These are phyloP conservation scores for Corydoras maculifer DNA, from an alignment of 2,113 vertebrate genomes.

Conservation along the genomic window DNA sequence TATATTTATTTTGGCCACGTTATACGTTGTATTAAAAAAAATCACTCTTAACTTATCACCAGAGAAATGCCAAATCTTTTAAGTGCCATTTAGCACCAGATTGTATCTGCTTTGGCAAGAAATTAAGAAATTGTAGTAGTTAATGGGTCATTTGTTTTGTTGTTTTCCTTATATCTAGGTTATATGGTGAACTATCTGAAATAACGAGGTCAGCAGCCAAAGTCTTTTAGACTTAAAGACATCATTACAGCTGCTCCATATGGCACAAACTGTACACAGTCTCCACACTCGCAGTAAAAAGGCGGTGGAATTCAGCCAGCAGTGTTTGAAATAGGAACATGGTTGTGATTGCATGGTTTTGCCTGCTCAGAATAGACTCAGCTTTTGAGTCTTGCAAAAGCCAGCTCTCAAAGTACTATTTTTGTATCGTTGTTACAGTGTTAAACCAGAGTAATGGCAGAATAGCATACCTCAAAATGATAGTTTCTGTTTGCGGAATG, in stretches of 20 bases:
- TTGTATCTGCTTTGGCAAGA: too few relatives aligned
- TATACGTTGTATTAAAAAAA: too few relatives aligned
- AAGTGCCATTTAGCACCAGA: too few relatives aligned
- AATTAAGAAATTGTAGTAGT: too few relatives aligned
- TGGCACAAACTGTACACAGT: slow-evolving; percentile 12
- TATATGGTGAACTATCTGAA: slow-evolving; percentile 21
- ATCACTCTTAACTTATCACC: too few relatives aligned
- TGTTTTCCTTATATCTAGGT: slow-evolving; percentile 1
- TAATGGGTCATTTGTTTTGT: background rate
- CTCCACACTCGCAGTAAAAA: slow-evolving; percentile 14
- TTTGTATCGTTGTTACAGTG: slow-evolving; percentile 28
- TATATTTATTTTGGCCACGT: too few relatives aligned
- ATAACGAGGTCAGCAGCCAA: slow-evolving; percentile 30
- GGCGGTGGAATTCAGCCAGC: slow-evolving; percentile 30
- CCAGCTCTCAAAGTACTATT: slow-evolving; percentile 36
- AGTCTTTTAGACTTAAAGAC: slow-evolving; percentile 10
- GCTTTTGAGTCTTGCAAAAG: slow-evolving; percentile 18
- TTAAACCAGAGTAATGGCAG: slow-evolving; percentile 26
- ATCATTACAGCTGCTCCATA: slow-evolving; percentile 38
- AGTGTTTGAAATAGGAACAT: slow-evolving; percentile 39
- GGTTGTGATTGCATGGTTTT: slow-evolving; percentile 39
- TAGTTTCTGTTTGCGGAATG: slow-evolving; percentile 31
- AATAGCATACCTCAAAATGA: slow-evolving; percentile 36
- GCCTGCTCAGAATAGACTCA: slow-evolving; percentile 37
- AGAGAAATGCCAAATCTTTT: too few relatives aligned